phyloP scores from a whole-genome alignment of 2,888 invertebrate species.

The Plagodis pulveraria region DNA sequence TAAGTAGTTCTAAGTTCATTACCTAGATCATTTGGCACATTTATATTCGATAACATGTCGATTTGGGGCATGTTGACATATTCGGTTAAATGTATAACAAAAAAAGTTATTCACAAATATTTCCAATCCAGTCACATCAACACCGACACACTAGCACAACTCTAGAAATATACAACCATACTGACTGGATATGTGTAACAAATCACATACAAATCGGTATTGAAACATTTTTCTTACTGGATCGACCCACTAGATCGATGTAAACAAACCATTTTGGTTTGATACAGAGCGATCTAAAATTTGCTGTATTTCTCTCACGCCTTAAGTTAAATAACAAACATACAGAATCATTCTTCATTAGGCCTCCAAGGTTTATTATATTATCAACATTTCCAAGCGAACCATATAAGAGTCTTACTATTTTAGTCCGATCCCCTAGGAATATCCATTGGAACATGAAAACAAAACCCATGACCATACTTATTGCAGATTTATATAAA shows the following conservation, averaged over 20 bases:
- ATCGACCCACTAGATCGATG: constrained; percentile 13
- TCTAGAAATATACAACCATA: background rate
- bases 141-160: background rate
- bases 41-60: constrained; percentile 16
- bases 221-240: constrained; percentile 2
- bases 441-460: too few relatives aligned
- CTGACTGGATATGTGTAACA: constrained; percentile 1
- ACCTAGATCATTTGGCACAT: constrained; percentile 19
- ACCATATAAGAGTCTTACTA: too few relatives aligned
- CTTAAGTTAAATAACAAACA: too few relatives aligned
- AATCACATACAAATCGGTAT: constrained; percentile 9
- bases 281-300: too few relatives aligned
- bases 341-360: too few relatives aligned
- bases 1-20: constrained; percentile 14
- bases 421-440: too few relatives aligned
- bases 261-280: constrained; percentile 5
- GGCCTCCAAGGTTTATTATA: too few relatives aligned
- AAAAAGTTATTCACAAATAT: constrained; percentile 1
- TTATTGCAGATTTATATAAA: too few relatives aligned
- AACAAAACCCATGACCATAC: too few relatives aligned
- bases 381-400: too few relatives aligned
- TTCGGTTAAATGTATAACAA: constrained; percentile 7
- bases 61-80: constrained; percentile 17
- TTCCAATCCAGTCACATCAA: constrained; percentile 11
- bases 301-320: too few relatives aligned